Percentiles rank a stretch among this genome's conserved stretches.
phyloP scores from a whole-genome alignment of 2,888 invertebrate genomes.

The Pterostichus niger region DNA sequence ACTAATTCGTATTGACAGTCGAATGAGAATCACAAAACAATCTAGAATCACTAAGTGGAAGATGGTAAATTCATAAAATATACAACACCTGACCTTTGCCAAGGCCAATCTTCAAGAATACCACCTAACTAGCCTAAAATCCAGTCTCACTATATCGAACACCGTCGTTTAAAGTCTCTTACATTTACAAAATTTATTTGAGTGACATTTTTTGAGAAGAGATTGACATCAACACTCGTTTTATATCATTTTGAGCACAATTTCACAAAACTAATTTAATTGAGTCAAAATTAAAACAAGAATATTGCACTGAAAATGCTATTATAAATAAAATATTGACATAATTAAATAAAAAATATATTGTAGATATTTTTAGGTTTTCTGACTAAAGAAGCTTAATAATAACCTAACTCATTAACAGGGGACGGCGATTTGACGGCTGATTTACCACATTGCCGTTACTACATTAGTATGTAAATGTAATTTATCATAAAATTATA shows the following conservation, averaged over 20 bases:
- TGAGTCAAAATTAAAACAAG: too few relatives aligned
- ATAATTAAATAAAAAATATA: too few relatives aligned
- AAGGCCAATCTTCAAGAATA: constrained; percentile 39
- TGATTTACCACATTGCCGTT: too few relatives aligned
- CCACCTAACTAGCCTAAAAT: constrained; percentile 43
- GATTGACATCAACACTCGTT: neutral
- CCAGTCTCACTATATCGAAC: constrained; percentile 51
- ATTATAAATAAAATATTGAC: too few relatives aligned
- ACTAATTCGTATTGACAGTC: constrained; percentile 35
- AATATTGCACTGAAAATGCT: too few relatives aligned
- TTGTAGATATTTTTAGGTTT: too few relatives aligned
- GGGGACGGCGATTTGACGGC: too few relatives aligned
- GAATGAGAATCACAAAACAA: constrained; percentile 51
- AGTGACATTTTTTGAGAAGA: constrained; percentile 13
- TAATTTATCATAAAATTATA: too few relatives aligned
- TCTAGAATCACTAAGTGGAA: constrained; percentile 61
- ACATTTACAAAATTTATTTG: constrained; percentile 12
- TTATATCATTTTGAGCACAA: neutral
- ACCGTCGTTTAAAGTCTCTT: neutral
- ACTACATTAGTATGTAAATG: too few relatives aligned
- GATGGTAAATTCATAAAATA: constrained; percentile 61
- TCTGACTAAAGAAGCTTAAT: too few relatives aligned
- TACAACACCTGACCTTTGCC: constrained; percentile 39
- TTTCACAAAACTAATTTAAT: too few relatives aligned
- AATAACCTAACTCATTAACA: too few relatives aligned